phyloP scores from a whole-genome alignment of 2,888 invertebrate genomes.

The Dolichomitus sp. region DNA sequence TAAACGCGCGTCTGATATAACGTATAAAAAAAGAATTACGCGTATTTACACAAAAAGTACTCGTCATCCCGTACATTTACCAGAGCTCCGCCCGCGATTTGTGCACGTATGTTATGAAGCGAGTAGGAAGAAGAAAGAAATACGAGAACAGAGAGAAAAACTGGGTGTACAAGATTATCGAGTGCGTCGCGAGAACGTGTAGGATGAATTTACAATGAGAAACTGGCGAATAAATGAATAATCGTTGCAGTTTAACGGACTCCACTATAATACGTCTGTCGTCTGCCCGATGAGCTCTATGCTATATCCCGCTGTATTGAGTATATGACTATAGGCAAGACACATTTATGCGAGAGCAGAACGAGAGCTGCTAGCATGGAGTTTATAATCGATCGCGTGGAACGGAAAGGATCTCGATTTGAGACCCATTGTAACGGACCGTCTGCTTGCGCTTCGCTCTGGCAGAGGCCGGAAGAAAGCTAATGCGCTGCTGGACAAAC shows the following conservation, averaged over 20 bases:
- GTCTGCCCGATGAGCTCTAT: background rate
- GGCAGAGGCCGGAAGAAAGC: background rate
- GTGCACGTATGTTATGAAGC: background rate
- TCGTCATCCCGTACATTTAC: conserved; percentile 9
- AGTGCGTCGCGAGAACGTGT: conserved; percentile 7
- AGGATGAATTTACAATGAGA: conserved; percentile 47
- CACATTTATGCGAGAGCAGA: conserved; percentile 1
- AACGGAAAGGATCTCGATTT: conserved; percentile 9
- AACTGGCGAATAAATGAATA: conserved; percentile 55
- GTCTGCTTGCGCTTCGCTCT: background rate
- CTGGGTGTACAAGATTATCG: conserved; percentile 29
- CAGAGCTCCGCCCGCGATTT: background rate
- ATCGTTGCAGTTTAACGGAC: conserved; percentile 48
- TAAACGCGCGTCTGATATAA: background rate
- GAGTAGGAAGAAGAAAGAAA: conserved; percentile 20
- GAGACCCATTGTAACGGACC: background rate
- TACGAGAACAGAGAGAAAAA: background rate
- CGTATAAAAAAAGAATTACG: conserved; percentile 9
- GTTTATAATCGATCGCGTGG: background rate
- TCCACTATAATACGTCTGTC: conserved; percentile 20
- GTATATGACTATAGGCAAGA: background rate
- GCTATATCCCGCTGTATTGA: background rate
- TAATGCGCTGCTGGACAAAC: conserved; percentile 10
- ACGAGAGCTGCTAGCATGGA: background rate
- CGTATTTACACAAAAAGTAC: conserved; percentile 12